Conservation (phyloP, 2,113 vertebrate species). For the Festucalex cinctus region DNA sequence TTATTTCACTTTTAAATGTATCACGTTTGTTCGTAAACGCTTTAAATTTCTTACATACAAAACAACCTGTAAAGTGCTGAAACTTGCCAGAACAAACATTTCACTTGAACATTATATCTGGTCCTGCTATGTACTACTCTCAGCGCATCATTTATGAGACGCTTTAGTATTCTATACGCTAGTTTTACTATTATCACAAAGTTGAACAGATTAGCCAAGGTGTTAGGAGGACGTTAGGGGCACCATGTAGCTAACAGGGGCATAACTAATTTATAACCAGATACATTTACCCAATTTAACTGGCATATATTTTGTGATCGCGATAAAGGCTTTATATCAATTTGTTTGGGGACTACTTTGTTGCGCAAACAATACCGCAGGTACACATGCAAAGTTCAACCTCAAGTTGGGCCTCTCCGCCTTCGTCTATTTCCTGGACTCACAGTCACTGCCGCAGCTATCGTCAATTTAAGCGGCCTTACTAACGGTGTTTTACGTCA, state of each 20-base stretch:
- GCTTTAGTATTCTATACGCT: background rate
- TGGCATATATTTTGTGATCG: too few species aligned
- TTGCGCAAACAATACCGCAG: background rate
- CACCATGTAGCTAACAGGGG: background rate
- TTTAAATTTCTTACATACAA: background rate
- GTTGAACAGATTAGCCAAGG: background rate
- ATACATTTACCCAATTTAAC: background rate
- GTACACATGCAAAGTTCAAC: slow-evolving; percentile 35
- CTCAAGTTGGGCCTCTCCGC: slow-evolving; percentile 44
- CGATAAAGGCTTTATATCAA: background rate
- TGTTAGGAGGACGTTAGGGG: too few species aligned
- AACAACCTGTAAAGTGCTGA: background rate
- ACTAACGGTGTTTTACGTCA: background rate
- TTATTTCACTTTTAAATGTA: too few species aligned
- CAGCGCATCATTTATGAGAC: background rate
- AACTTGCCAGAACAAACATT: background rate
- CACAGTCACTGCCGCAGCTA: background rate
- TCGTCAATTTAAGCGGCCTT: background rate
- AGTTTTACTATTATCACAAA: background rate
- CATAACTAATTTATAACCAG: background rate
- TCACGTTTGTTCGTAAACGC: too few species aligned
- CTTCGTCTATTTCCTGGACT: slow-evolving; percentile 18
- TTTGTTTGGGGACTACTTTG: background rate
- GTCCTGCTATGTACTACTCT: too few species aligned
- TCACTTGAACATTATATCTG: background rate